Base-by-base conservation (phyloP, 2,888 invertebrate species). In the Hyppa rectilinea region DNA sequence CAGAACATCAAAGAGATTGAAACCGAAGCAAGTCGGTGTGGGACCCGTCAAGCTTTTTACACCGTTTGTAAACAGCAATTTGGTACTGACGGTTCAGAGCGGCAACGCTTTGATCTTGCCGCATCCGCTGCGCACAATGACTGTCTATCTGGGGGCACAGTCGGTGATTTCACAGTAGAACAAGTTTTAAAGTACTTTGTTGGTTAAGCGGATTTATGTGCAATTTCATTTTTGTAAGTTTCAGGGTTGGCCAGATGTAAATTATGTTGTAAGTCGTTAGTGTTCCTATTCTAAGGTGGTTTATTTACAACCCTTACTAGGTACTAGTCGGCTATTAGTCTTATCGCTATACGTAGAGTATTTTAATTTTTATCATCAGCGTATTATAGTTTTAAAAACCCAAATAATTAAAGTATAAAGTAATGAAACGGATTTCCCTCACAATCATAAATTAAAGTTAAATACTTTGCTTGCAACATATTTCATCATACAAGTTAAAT, bases 101-200 rank as follows among this genome's bases (percentile, higher is more conserved):
- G 86, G 79, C 76, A 66, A 52, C 67, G 74, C 91, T 95, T 95
- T 95, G 94, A 95, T 92, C 90, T 90, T 83, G 89, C 94, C 94
- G 95, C 94, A 93, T 95, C 95, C 95, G 95, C 88, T 87, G 89
- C 83, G 86, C 87, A 93, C 93, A 93, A 93, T 91, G 91, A 85
- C 87, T 86, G 86, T 86, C 90, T 91, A 90, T 91, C 90, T 87
- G 74, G 67, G 75, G 85, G 86, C 85, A 87, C 83, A 79, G 85
- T 79, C 81, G 80, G 81, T 83, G 71, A 78, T 81, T 81, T 81
- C 76, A 83, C 88, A 88, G 89, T 82, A 83, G 79, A 83, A 77
- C 80, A 83, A 82, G 78, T 83, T 81, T 83, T 64, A 53, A 61
- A 78, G 63, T 59, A 79, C 73, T 85, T 83, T 76, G 84, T 76